phyloP scores from a whole-genome alignment of 2,797 vertebrate genomes.

The Liparis tanakae region DNA sequence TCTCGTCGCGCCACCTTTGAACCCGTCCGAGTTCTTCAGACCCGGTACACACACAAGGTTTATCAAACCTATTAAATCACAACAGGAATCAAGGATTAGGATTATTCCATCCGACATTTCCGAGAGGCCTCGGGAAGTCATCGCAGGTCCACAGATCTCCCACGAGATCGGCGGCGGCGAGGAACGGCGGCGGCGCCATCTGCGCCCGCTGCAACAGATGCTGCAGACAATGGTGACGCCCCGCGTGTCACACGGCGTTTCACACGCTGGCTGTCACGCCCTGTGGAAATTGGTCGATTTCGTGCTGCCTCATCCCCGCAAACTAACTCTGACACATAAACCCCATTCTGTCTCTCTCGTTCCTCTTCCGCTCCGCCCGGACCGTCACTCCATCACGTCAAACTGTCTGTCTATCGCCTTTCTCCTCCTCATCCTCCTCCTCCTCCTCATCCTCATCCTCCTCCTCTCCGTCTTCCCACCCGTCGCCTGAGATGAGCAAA shows the following conservation, averaged over 20 bases:
- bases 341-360: conserved; percentile 64
- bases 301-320: conserved; percentile 42
- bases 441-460: conserved; percentile 42
- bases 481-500: conserved; percentile 65
- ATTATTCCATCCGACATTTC: no score
- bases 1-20: no score
- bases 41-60: no score
- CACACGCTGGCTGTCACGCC: conserved; percentile 67
- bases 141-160: conserved; percentile 50
- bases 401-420: conserved; percentile 36
- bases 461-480: conserved; percentile 41
- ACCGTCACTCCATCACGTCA: conserved; percentile 67
- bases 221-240: conserved; percentile 58
- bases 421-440: conserved; percentile 20
- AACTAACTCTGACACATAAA: conserved; percentile 67
- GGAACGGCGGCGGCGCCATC: conserved; percentile 56
- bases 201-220: conserved; percentile 65
- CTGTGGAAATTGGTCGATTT: conserved; percentile 49
- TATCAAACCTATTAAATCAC: no score
- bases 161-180: conserved; percentile 34
- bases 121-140: no score
- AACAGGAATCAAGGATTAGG: no score
- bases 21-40: no score
- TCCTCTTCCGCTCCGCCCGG: conserved; percentile 33
- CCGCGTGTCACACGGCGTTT: conserved; percentile 67